These are phyloP conservation scores for Neolamprologus fasciatus DNA, from an alignment of 2,113 vertebrate species.

Conservation along the genomic window DNA sequence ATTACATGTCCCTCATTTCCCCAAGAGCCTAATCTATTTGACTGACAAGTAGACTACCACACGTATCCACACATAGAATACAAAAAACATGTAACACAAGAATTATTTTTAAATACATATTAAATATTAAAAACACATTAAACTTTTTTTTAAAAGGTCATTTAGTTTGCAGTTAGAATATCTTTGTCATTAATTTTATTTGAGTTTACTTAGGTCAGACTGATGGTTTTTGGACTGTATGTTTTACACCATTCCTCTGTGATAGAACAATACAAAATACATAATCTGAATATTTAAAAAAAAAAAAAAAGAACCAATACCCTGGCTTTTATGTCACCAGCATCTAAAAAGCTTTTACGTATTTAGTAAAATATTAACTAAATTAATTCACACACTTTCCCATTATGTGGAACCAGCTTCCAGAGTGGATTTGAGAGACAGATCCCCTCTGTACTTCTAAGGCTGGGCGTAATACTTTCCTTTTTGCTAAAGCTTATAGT, in stretches of 20 bases:
- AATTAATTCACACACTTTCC: not conserved
- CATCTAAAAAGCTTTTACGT: not conserved
- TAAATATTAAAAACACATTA: not conserved
- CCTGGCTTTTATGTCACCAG: not conserved
- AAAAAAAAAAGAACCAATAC: not conserved
- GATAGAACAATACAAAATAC: not conserved
- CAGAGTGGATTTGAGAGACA: not conserved
- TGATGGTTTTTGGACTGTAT: not conserved
- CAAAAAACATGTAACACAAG: no score
- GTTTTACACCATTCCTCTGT: not conserved
- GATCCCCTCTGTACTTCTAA: fast-evolving
- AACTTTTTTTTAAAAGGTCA: not conserved
- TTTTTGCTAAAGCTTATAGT: not conserved
- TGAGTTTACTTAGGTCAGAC: not conserved
- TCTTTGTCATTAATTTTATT: not conserved
- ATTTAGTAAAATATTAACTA: not conserved
- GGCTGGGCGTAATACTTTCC: not conserved
- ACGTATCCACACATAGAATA: not conserved
- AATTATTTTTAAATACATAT: fast-evolving
- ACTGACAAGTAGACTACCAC: not conserved
- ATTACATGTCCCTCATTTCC: not conserved
- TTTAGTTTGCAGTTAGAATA: not conserved
- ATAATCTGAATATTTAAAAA: not conserved
- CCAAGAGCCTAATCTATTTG: not conserved
- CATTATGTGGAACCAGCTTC: not conserved